Conservation (phyloP, 2,797 vertebrate species). For the Thunnus albacares region DNA sequence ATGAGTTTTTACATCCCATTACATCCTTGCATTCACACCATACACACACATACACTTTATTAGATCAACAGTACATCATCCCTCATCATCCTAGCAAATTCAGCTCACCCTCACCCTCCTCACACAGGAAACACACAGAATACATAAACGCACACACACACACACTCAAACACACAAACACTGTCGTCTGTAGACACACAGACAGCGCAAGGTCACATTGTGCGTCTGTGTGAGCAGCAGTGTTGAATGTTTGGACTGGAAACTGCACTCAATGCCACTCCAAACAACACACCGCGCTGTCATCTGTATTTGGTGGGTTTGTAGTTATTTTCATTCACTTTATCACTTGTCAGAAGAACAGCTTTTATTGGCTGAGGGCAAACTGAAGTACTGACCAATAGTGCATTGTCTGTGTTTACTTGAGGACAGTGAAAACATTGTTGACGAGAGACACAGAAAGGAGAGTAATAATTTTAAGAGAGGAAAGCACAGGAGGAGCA, state of each 20-base stretch:
- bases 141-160: background rate
- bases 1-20: background rate
- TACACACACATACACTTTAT: conserved; percentile 13
- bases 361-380: conserved; percentile 48
- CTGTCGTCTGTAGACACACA: conserved; percentile 42
- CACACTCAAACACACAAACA: conserved; percentile 45
- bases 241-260: conserved; percentile 71
- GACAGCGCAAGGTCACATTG: conserved; percentile 69
- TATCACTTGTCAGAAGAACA: conserved; percentile 39
- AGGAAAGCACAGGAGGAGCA: background rate
- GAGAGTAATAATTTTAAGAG: conserved; percentile 3
- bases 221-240: conserved; percentile 70
- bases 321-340: conserved; percentile 47
- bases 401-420: conserved; percentile 30
- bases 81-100: background rate
- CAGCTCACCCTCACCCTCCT: background rate
- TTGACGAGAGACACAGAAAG: conserved; percentile 9
- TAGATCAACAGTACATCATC: conserved; percentile 10
- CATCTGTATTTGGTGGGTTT: conserved; percentile 47
- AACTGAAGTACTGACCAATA: conserved; percentile 37
- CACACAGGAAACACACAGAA: conserved; percentile 21
- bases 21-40: background rate
- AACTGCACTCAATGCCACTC: conserved; percentile 63
- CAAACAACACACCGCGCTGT: conserved; percentile 63
- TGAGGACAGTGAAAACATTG: background rate